These are phyloP conservation scores for Penaeus indicus DNA, from an alignment of 1,140 invertebrate species.

Conservation along the genomic window DNA sequence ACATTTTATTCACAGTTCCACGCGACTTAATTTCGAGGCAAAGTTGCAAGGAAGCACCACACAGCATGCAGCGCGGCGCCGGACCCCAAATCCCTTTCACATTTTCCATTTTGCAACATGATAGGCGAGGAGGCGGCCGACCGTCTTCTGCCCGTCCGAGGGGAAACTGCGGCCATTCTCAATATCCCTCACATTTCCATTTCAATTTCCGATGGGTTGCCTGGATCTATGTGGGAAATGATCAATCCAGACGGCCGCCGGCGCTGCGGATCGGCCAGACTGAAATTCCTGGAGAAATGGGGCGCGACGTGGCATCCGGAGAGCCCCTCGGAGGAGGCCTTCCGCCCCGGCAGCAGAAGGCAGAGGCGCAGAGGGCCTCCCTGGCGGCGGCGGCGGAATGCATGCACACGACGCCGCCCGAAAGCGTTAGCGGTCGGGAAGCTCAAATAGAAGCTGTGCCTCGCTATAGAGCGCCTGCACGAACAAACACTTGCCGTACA, in stretches of 20 bases:
- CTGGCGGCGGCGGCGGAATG: neutral
- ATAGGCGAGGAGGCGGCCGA: too few relatives aligned
- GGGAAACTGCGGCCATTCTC: slow-evolving; percentile 57
- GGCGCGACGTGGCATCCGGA: too few relatives aligned
- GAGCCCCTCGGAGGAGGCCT: neutral
- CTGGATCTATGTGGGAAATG: slow-evolving; percentile 61
- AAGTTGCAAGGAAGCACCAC: too few relatives aligned
- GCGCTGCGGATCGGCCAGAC: neutral
- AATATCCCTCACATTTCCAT: slow-evolving; percentile 64
- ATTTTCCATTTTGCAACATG: too few relatives aligned
- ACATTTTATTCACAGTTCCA: too few relatives aligned
- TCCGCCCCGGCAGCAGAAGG: neutral
- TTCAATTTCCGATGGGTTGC: slow-evolving; percentile 59
- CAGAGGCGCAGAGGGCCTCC: neutral
- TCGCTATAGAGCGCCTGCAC: neutral
- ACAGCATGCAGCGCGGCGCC: too few relatives aligned
- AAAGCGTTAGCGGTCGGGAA: slow-evolving; percentile 8
- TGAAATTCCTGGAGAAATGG: too few relatives aligned
- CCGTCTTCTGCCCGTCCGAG: slow-evolving; percentile 26
- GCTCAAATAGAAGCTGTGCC: neutral
- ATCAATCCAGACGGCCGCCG: slow-evolving; percentile 40
- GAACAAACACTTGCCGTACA: slow-evolving; percentile 26
- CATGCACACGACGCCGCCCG: neutral
- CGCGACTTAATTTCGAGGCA: too few relatives aligned
- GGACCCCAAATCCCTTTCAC: too few relatives aligned